Conservation (phyloP, 2,797 vertebrate species). For the Cirrhinus molitorella region DNA sequence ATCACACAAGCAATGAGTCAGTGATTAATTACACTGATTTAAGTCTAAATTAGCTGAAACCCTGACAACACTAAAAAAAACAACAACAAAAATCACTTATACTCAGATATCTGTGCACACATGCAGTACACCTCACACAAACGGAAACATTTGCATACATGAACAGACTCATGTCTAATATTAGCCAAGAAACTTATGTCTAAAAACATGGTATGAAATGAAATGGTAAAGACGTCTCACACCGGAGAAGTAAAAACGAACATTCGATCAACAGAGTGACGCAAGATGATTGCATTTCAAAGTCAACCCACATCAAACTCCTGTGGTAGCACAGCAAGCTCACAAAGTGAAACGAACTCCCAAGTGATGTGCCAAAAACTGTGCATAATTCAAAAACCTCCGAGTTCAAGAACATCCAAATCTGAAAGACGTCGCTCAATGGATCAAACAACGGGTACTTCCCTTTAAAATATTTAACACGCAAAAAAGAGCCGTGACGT, state of each 20-base stretch:
- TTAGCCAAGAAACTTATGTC: neutral
- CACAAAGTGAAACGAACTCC: constrained; percentile 24
- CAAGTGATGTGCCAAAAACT: constrained; percentile 12
- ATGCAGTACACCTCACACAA: neutral
- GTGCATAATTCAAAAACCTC: constrained; percentile 32
- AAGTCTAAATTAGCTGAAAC: neutral
- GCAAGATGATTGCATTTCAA: constrained; percentile 49
- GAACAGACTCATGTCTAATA: constrained; percentile 18
- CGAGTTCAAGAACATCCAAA: constrained; percentile 17
- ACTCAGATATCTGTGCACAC: neutral
- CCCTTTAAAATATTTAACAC: constrained; percentile 23
- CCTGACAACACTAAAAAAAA: neutral
- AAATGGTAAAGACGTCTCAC: constrained; percentile 11
- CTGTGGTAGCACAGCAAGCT: neutral
- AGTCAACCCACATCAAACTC: constrained; percentile 46
- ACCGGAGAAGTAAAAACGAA: neutral
- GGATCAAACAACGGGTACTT: constrained; percentile 28
- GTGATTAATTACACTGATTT: neutral
- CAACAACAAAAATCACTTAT: too few relatives aligned
- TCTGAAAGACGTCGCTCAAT: constrained; percentile 29
- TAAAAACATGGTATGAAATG: neutral
- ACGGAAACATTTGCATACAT: constrained; percentile 16
- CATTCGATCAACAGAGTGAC: constrained; percentile 41
- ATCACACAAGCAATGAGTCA: neutral
- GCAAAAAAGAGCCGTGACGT: neutral